Evolutionary conservation across 64 coral and sea anemone genomes (phyloP).

Genomic region (Actinia tenebrosa): DNA sequence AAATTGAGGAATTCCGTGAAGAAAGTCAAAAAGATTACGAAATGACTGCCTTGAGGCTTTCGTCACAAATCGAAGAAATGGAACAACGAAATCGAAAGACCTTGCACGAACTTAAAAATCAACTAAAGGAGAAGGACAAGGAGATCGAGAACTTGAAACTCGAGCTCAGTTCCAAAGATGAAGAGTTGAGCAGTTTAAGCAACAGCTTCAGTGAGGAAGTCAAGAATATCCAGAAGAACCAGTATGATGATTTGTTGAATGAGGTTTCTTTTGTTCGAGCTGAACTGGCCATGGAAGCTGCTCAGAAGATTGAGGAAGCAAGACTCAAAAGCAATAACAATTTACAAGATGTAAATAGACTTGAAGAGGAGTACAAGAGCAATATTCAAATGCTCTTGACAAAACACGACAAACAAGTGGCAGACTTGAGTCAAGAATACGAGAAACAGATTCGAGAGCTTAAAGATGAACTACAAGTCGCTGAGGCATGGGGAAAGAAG

Average conservation of each 20-base stretch:
- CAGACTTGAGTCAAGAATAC: conserved; percentile 71
- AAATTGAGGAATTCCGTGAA: conserved; percentile 78
- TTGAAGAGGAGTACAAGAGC: conserved; percentile 43
- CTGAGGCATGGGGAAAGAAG: conserved; percentile 53
- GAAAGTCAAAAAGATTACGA: conserved; percentile 95
- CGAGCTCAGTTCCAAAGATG: conserved; percentile 40
- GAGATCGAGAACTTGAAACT: conserved; percentile 64
- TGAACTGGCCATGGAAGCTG: conserved; percentile 85
- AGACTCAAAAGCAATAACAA: conserved; percentile 57
- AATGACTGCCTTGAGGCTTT: conserved; percentile 59
- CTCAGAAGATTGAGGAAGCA: conserved; percentile 74
- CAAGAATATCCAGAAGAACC: conserved; percentile 41
- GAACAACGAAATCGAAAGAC: conserved; percentile 61
- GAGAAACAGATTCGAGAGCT: conserved; percentile 77
- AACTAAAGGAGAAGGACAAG: conserved; percentile 52
- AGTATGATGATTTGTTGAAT: conserved; percentile 77
- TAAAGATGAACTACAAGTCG: conserved; percentile 69
- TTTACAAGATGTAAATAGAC: conserved; percentile 18
- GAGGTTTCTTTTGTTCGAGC: conserved; percentile 87
- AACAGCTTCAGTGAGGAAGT: conserved; percentile 30
- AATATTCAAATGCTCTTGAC: conserved; percentile 56
- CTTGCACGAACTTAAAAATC: conserved; percentile 51
- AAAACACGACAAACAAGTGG: conserved; percentile 65
- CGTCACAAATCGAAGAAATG: conserved; percentile 69
- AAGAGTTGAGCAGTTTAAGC: conserved; percentile 39